Evolutionary conservation across 2,797 vertebrate species (phyloP), one percentile per base, ranked within the genome.

Genomic region (Propithecus perrieri): DNA sequence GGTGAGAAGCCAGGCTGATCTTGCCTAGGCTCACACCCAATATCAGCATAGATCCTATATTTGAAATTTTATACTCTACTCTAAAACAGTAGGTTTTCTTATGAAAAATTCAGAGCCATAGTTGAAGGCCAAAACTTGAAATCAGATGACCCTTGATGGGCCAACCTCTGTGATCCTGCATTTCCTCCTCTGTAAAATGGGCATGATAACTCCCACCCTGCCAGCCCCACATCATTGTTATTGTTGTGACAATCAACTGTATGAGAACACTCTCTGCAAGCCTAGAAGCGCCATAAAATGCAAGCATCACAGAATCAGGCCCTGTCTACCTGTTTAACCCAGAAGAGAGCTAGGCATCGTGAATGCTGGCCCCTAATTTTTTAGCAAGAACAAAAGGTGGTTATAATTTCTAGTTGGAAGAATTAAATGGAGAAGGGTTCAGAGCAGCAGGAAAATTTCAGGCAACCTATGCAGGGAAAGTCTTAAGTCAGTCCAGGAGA

Each of bases 361-460:
- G 61, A 83, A 92, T 18, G 41, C 38, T 35, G 20, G 35, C 2
- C 50, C 69, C 28, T 75, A 0, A 30, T 3, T 91, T 86, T 95
- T 53, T 33, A 76, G 35, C 26, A 33, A 75, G 55, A 72, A 71
- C 24, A 83, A 95, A 85, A n/a, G 28, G 61, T 74, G 79, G 81
- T 61, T 75, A 43, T 94, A 85, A 87, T 38, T 94, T 91, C 50
- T 94, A 46, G 28, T 61, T 71, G n/a, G 22, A 85, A 97, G 89
- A 96, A 75, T 69, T 75, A 96, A 65, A 85, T 24, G 57, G 43
- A 57, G 41, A 89, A 95, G 33, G 28, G 5, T 83, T 75, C 53
- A 84, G 59, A 91, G 79, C 95, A 96, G 96, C 88, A 95, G 85
- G 92, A 91, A 95, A 80, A 71, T 63, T 87, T 96, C 95, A 95